These are phyloP conservation scores for Astreopora myriophthalma DNA, from an alignment of 64 coral and sea anemone species.

Conservation along the genomic window DNA sequence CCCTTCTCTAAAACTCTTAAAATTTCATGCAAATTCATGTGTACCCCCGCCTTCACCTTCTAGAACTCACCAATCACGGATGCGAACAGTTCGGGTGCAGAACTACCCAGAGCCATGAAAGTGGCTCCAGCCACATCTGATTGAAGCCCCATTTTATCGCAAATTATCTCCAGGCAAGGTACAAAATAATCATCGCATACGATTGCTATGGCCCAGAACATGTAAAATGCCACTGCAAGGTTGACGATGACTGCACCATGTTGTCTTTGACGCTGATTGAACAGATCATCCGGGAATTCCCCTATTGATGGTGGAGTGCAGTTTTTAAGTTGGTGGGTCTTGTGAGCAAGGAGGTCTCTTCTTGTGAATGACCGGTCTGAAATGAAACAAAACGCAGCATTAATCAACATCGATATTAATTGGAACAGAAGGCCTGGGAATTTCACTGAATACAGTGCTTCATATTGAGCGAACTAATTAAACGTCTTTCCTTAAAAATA, in stretches of 20 bases:
- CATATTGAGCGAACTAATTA: no score
- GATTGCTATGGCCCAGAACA: slow-evolving; percentile 99
- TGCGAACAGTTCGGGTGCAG: slow-evolving; percentile 92
- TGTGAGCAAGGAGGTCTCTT: slow-evolving; percentile 72
- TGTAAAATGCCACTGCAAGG: slow-evolving; percentile 87
- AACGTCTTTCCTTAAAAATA: no score
- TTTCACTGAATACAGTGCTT: not conserved
- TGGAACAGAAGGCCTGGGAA: not conserved
- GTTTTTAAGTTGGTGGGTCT: slow-evolving; percentile 70
- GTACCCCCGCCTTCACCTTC: no score
- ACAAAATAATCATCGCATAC: slow-evolving; percentile 99
- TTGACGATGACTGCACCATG: slow-evolving; percentile 83
- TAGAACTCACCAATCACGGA: slow-evolving; percentile 90
- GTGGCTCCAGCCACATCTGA: slow-evolving; percentile 98
- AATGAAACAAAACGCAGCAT: not conserved
- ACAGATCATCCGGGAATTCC: slow-evolving; percentile 91
- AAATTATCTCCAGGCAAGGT: slow-evolving; percentile 91
- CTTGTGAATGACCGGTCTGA: not conserved
- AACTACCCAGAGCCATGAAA: slow-evolving; percentile 96
- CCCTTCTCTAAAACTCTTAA: no score
- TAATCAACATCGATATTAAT: not conserved
- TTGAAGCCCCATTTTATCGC: slow-evolving; percentile 85
- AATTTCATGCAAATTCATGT: no score
- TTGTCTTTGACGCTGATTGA: slow-evolving; percentile 81
- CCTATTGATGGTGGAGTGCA: slow-evolving; percentile 94